These are phyloP conservation scores for Perithous albicinctus DNA, from an alignment of 2,888 invertebrate genomes.

Conservation along the genomic window DNA sequence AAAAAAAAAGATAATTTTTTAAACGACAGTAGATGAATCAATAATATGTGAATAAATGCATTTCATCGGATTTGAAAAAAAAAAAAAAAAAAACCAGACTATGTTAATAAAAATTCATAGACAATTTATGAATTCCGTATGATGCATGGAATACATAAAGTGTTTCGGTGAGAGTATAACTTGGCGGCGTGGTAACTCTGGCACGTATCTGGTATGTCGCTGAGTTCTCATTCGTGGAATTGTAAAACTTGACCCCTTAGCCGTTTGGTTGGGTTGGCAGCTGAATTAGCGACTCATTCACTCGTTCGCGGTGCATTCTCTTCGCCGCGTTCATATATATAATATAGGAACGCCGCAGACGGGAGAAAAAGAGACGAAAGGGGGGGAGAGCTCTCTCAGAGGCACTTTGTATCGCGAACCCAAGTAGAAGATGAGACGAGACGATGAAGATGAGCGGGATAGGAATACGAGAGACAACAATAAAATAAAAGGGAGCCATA, in stretches of 20 bases:
- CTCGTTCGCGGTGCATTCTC: conserved; percentile 53
- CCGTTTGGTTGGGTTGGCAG: conserved; percentile 65
- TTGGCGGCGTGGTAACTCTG: background rate
- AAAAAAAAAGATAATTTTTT: too few species aligned
- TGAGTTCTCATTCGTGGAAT: conserved; percentile 66
- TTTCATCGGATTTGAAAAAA: too few species aligned
- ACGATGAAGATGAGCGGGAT: conserved; percentile 43
- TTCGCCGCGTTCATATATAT: conserved; percentile 31
- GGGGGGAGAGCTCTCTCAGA: conserved; percentile 6
- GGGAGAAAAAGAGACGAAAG: conserved; percentile 31
- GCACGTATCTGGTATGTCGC: conserved; percentile 29
- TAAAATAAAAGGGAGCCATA: conserved; percentile 20
- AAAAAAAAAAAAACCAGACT: too few species aligned
- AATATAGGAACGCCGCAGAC: conserved; percentile 25
- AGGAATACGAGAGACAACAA: conserved; percentile 42
- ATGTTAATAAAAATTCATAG: too few species aligned
- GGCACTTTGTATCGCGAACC: conserved; percentile 32
- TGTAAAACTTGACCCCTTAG: conserved; percentile 71
- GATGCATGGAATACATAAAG: background rate
- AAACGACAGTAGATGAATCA: too few species aligned
- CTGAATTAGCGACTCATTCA: conserved; percentile 72
- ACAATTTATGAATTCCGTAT: too few species aligned
- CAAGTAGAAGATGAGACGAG: conserved; percentile 34
- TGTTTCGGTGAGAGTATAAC: background rate
- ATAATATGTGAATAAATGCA: too few species aligned